Base-by-base conservation (phyloP, 2,113 vertebrate genomes). In the Azemiops feae region DNA sequence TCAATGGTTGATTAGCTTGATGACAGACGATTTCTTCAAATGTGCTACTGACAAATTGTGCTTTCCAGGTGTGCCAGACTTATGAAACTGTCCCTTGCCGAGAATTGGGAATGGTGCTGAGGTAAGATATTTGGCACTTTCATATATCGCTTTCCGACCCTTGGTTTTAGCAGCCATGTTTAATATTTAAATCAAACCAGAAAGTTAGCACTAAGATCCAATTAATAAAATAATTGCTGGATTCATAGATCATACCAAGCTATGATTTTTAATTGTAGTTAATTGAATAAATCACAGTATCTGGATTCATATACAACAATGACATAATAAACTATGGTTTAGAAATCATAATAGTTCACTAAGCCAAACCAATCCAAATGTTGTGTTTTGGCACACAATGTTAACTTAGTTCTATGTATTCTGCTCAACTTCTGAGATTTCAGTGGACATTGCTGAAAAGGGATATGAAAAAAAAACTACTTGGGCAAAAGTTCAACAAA, bases 81-180 rank as follows among this genome's bases (percentile, higher is more conserved):
- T 98, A 99, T 0, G 96, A 98, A 94, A 97, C 97, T 0, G 98
- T 98, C 69, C 98, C 98, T 0, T 98, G 98, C 93, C 94, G 90
- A 53, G 97, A 96, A 3, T 93, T 98, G 6, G 98, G 98, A 5
- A 94, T 98, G 94, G 98, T 97, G 88, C 93, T 98, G 89, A 98
- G 98, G 98, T 98, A 95, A 95, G 98, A 96, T 2, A 34, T 50
- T 25, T 86, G 57, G 9, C 91, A 90, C 12, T 43, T 30, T n/a
- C 1, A 6, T 94, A n/a, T 23, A 25, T 12, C 91, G 52, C 0
- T 0, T 11, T 95, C 88, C 16, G 43, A 55, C 52, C 0, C 2
- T 89, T 30, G 89, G 30, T 39, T 52, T 52, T 81, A 81, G 34
- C 34, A 81, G 8, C 34, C 74, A 43, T 43, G 54, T 16, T 55